Percentiles rank a stretch among this genome's conserved stretches.
Conservation (phyloP, 35 echinoderm and acorn worm species). For the Ophiothrix spiculata region DNA sequence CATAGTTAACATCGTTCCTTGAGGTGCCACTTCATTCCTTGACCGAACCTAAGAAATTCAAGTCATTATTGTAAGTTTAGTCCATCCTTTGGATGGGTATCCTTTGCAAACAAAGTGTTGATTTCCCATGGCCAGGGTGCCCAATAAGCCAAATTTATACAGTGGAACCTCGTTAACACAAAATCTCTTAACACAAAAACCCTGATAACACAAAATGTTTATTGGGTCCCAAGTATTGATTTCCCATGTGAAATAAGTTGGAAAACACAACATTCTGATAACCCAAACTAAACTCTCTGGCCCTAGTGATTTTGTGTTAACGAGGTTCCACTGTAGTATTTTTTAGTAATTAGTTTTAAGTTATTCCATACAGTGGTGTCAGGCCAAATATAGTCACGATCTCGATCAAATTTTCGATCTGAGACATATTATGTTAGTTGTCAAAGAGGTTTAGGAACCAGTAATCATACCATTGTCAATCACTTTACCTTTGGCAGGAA, state of each 20-base stretch:
- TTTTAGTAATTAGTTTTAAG: too few species aligned
- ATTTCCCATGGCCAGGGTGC: not conserved
- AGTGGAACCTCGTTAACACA: not conserved
- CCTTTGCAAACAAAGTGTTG: not conserved
- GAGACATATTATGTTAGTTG: not conserved
- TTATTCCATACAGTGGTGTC: not conserved
- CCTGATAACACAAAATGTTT: not conserved
- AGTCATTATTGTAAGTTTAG: not conserved
- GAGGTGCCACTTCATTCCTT: not conserved
- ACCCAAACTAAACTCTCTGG: too few species aligned
- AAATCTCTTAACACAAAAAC: not conserved
- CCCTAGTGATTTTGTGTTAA: not conserved
- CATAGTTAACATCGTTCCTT: not conserved
- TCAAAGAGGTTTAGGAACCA: not conserved
- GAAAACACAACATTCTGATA: too few species aligned
- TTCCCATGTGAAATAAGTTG: too few species aligned
- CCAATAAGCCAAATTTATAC: not conserved
- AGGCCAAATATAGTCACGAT: not conserved
- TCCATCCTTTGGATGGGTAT: not conserved
- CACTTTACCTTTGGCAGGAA: constrained; percentile 75
- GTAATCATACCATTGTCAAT: not conserved
- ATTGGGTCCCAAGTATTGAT: too few species aligned
- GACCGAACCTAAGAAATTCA: not conserved
- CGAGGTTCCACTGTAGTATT: not conserved
- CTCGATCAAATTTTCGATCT: not conserved